Evolutionary conservation across 1,140 invertebrate species (phyloP).

Genomic region (Onthophagus taurus): DNA sequence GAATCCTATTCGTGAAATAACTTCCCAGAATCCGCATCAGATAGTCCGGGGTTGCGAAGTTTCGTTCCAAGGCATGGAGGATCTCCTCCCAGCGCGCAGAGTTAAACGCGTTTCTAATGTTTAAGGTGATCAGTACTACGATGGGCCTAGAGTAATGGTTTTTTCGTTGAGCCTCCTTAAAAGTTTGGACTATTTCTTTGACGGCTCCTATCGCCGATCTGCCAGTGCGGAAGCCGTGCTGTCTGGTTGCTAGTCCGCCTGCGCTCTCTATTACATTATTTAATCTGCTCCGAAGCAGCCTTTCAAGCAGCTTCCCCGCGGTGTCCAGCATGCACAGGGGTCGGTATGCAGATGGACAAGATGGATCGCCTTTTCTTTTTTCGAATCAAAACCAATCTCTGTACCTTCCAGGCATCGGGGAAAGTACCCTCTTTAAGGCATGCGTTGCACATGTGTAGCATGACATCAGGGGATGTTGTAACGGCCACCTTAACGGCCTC

Average conservation of each 20-base stretch:
- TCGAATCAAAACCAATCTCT: neutral
- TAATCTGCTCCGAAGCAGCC: slow-evolving; percentile 6
- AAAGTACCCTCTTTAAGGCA: too few relatives aligned
- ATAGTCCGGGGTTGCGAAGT: slow-evolving; percentile 7
- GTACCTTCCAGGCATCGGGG: neutral
- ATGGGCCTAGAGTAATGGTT: neutral
- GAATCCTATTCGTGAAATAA: slow-evolving; percentile 18
- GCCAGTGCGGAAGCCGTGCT: slow-evolving; percentile 12
- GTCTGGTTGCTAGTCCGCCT: neutral
- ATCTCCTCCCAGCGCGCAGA: slow-evolving; percentile 15
- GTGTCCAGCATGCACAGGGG: slow-evolving; percentile 10
- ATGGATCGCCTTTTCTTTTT: neutral
- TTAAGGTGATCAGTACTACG: slow-evolving; percentile 13
- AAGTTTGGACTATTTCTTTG: slow-evolving; percentile 1
- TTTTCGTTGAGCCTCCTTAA: neutral
- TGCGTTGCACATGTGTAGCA: too few relatives aligned
- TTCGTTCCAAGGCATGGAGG: slow-evolving; percentile 6
- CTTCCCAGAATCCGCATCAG: slow-evolving; percentile 13
- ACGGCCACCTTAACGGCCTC: too few relatives aligned
- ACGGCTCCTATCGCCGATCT: slow-evolving; percentile 14
- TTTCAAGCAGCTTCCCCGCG: slow-evolving; percentile 11
- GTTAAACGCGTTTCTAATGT: slow-evolving; percentile 22
- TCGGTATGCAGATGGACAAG: neutral
- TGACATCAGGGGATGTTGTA: too few relatives aligned
- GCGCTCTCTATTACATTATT: slow-evolving; percentile 1